Evolutionary conservation across 2,888 invertebrate genomes (phyloP).

Genomic region (Cataglyphis livida): DNA sequence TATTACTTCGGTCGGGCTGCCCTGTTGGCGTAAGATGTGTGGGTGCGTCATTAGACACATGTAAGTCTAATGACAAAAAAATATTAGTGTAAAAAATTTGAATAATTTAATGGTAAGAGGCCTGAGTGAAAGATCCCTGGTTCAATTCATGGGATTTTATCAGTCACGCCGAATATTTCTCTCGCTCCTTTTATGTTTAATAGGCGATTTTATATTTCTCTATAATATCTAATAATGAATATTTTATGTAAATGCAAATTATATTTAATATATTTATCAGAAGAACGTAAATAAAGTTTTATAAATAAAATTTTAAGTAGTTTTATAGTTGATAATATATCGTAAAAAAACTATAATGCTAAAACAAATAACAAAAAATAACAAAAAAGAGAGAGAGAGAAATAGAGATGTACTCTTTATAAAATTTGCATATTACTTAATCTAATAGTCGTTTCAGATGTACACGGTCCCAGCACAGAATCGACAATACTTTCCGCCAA

Average conservation of each 20-base stretch:
- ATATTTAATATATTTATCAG: not conserved
- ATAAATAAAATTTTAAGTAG: not conserved
- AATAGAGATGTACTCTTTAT: not conserved
- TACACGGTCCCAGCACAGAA: slow-evolving; percentile 83
- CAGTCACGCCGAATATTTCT: not conserved
- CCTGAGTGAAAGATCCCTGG: not conserved
- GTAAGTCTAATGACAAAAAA: slow-evolving; percentile 27
- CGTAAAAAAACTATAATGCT: not conserved
- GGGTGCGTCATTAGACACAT: slow-evolving; percentile 40
- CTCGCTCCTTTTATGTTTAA: not conserved
- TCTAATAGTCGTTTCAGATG: slow-evolving; percentile 78
- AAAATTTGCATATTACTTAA: slow-evolving; percentile 67
- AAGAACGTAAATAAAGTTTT: not conserved
- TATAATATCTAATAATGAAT: not conserved
- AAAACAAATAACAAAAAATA: not conserved
- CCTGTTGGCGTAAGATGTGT: slow-evolving; percentile 58
- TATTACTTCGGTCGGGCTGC: slow-evolving; percentile 63
- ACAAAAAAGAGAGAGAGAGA: not conserved
- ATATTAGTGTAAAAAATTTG: not conserved
- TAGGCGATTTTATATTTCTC: not conserved
- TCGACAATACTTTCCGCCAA: slow-evolving; percentile 85
- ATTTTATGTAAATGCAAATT: not conserved
- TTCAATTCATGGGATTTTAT: not conserved
- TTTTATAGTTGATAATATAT: not conserved
- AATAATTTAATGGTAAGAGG: not conserved